These are phyloP conservation scores for Synergus gifuensis DNA, from an alignment of 2,888 invertebrate species.

Conservation along the genomic window DNA sequence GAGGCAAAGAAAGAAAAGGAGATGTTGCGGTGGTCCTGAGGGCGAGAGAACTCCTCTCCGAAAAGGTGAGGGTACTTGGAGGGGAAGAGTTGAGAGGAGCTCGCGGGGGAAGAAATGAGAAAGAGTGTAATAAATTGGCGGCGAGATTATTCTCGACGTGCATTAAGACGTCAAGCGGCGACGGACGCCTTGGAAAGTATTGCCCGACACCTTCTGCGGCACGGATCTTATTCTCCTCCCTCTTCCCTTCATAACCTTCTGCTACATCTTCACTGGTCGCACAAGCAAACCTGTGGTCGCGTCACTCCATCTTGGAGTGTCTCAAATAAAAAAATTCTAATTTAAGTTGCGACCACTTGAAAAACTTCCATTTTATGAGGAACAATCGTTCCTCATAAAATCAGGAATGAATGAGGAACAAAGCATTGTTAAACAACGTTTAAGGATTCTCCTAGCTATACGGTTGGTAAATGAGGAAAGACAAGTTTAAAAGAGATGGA, in stretches of 20 bases:
- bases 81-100: constrained; percentile 50
- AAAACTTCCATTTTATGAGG: not conserved
- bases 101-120: constrained; percentile 74
- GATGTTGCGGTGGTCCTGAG: constrained; percentile 44
- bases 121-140: constrained; percentile 78
- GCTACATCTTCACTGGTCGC: constrained; percentile 43
- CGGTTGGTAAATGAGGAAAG: no score
- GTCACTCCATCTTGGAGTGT: constrained; percentile 41
- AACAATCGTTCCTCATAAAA: not conserved
- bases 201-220: constrained; percentile 75
- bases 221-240: constrained; percentile 55
- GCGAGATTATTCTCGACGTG: constrained; percentile 78
- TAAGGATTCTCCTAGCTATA: no score
- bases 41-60: constrained; percentile 51
- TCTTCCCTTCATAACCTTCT: constrained; percentile 49
- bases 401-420: not conserved
- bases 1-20: constrained; percentile 43
- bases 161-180: constrained; percentile 78
- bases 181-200: constrained; percentile 76
- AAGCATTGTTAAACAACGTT: no score
- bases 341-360: constrained; percentile 58
- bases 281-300: constrained; percentile 48
- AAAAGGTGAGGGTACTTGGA: constrained; percentile 49
- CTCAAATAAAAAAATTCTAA: constrained; percentile 63
- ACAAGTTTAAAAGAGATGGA: not conserved